Conservation (phyloP, 2,113 vertebrate species). For the Aspidoscelis tigris region DNA sequence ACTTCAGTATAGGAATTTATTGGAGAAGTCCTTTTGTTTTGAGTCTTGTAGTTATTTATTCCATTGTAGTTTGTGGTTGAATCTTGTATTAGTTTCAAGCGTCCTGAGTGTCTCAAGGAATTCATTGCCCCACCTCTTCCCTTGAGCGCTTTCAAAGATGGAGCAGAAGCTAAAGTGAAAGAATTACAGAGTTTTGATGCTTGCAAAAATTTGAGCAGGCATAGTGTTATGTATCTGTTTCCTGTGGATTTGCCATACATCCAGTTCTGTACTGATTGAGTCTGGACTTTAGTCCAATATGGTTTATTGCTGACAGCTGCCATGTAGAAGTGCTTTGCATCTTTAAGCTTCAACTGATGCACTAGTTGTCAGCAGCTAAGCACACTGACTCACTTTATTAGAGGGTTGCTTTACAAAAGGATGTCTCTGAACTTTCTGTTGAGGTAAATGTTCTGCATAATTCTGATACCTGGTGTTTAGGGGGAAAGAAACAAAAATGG, state of each 20-base stretch:
- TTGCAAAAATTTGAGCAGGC: neutral
- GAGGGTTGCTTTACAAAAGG: neutral
- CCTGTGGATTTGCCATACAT: neutral
- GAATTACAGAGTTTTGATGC: neutral
- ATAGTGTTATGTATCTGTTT: neutral
- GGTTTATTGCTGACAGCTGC: too few relatives aligned
- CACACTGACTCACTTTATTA: too few relatives aligned
- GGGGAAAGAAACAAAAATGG: neutral
- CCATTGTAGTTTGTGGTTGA: neutral
- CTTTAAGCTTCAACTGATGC: neutral
- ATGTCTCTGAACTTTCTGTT: neutral
- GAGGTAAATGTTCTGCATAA: neutral
- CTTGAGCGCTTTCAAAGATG: neutral
- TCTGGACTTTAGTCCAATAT: neutral
- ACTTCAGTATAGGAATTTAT: constrained; percentile 8
- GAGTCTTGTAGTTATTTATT: constrained; percentile 4
- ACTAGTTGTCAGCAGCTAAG: neutral
- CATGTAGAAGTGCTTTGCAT: too few relatives aligned
- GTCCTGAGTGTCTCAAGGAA: neutral
- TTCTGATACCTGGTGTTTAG: neutral
- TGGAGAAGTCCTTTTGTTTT: neutral
- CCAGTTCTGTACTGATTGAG: neutral
- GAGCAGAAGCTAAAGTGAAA: neutral
- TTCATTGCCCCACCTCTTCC: neutral
- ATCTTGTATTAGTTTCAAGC: neutral